These are phyloP conservation scores for Halesus radiatus DNA, from an alignment of 1,140 invertebrate species.

Conservation along the genomic window DNA sequence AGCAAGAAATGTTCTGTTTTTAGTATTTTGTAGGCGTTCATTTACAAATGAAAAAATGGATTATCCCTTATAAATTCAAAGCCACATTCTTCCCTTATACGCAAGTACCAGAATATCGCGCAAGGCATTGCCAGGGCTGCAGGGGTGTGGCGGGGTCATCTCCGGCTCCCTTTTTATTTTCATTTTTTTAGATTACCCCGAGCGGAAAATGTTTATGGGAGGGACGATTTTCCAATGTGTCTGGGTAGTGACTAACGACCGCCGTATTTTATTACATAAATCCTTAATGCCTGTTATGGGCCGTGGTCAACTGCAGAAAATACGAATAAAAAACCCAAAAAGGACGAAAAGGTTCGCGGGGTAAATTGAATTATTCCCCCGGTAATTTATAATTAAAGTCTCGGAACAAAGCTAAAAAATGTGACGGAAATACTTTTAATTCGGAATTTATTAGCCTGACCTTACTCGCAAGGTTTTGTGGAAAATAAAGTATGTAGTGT, in stretches of 20 bases:
- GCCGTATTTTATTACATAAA: slow-evolving; percentile 58
- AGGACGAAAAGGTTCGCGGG: slow-evolving; percentile 5
- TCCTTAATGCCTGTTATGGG: slow-evolving; percentile 56
- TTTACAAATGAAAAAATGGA: no score
- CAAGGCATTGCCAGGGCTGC: background rate
- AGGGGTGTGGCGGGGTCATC: slow-evolving; percentile 25
- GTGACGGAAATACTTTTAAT: slow-evolving; percentile 20
- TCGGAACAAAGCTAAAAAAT: slow-evolving; percentile 22
- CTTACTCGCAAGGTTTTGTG: background rate
- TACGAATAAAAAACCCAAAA: slow-evolving; percentile 32
- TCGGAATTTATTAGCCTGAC: slow-evolving; percentile 16
- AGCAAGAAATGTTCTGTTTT: no score
- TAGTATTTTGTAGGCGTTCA: no score
- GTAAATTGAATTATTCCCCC: slow-evolving; percentile 32
- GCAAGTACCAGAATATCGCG: background rate
- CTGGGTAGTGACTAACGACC: slow-evolving; percentile 53
- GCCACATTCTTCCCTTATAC: no score
- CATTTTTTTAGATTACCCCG: slow-evolving; percentile 54
- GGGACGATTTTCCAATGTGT: slow-evolving; percentile 57
- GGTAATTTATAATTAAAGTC: slow-evolving; percentile 35
- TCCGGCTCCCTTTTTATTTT: slow-evolving; percentile 54
- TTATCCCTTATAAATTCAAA: no score
- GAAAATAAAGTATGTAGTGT: no score
- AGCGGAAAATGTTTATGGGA: slow-evolving; percentile 58
- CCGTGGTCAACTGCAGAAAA: slow-evolving; percentile 48